Evolutionary conservation across 2,113 vertebrate genomes (phyloP), one percentile per base, ranked within the genome.

Genomic region (Motacilla alba): DNA sequence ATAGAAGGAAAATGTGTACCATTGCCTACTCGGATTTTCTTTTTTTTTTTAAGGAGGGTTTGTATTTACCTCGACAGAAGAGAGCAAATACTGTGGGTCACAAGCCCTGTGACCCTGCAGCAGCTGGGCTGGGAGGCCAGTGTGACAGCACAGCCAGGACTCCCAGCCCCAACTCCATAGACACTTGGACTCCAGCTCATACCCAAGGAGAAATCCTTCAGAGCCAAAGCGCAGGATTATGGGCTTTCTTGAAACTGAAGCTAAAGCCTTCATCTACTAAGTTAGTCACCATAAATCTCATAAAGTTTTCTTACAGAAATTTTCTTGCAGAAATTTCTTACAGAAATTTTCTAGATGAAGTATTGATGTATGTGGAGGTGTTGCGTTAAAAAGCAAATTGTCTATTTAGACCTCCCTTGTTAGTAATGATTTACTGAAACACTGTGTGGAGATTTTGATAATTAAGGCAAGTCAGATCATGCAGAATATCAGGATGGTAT

Each of bases 21-120:
- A 11, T 13, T 64, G 6, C 27, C n/a, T 26, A 27, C 7, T 52
- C 66, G 7, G 1, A 0, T 44, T 41, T 72, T 46, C 0, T 8
- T 39, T 43, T 8, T 8, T 17, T 16, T 26, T 31, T 28, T 41
- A 8, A n/a, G 11, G 1, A 30, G 2, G 1, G 1, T 21, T 64
- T 52, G 2, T 20, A 13, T 58, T 77, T 77, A 18, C 15, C 12
- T 49, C 8, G 5, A 46, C 16, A 33, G 31, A 55, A 75, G 39
- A 47, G 31, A 22, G 44, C 23, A 59, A 69, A 44, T 0, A 0
- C 4, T 17, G n/a, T 44, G 24, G 6, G 15, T 44, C 2, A 1
- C 35, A 47, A 72, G 15, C 11, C 19, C 19, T 35, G 19, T 41
- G 18, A 27, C 13, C 21, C 21, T 5, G 2, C 10, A 66, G 60